Base-by-base conservation (phyloP, 2,797 vertebrate species). In the Karalla daura region DNA sequence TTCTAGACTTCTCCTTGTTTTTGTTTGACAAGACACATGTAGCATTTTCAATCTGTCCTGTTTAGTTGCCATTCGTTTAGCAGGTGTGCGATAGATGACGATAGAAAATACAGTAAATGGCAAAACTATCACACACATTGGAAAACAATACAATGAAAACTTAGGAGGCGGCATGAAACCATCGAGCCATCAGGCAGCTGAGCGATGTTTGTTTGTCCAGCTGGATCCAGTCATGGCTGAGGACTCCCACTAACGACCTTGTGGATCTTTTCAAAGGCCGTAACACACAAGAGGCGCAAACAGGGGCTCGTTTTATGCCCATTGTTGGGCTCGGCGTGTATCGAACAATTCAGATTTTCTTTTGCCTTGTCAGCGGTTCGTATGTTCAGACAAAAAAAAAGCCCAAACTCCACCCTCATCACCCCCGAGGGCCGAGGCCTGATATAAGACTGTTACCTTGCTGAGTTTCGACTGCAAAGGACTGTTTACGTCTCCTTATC, bases 381-480 rank as follows among this genome's bases (percentile, higher is more conserved):
- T 86, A 63, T 64, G 68, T 76, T 45, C 56, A 70, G 45, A 81
- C 49, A 70, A 80, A 76, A 85, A 70, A 80, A 76, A 85, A 20
- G 63, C 70, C 72, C 83, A 76, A 66, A 79, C 79, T 80, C 47
- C 69, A 24, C 68, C 44, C 71, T 81, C 67, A 64, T 75, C 62
- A 55, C 63, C 74, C 59, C 63, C 51, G 43, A 83, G 66, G 80
- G 83, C 86, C 76, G 79, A 77, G 81, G 86, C 84, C 86, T 81
- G 78, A 84, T 83, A 61, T 69, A 86, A 89, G 92, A 93, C 91
- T 93, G 91, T 93, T 93, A 93, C 73, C 82, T 90, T 63, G 71
- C 74, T 76, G 78, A 88, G 80, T 85, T 89, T 87, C 80, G 86
- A 87, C 85, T 86, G 81, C 51, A 84, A 86, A 84, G 62, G 84